These are phyloP conservation scores for Dasysyrphus tricinctus DNA, from an alignment of 2,888 invertebrate species.

Conservation along the genomic window DNA sequence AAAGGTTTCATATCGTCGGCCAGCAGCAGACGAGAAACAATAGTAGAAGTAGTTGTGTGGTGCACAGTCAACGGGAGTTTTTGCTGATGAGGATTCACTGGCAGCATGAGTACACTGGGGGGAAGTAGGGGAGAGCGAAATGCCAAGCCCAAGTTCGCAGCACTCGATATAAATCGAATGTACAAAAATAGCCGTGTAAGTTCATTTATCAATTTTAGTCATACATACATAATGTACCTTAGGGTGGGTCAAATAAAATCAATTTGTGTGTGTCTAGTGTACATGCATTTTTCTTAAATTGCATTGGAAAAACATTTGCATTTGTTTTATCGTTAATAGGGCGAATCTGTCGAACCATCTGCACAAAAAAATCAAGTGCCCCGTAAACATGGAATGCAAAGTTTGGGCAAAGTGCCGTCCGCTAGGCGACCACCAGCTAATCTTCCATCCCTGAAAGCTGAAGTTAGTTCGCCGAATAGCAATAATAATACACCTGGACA, in stretches of 20 bases:
- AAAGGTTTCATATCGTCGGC: constrained; percentile 62
- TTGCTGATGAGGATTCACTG: constrained; percentile 84
- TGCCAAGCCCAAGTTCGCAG: constrained; percentile 96
- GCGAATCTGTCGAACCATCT: constrained; percentile 94
- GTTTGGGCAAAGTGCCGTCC: constrained; percentile 99
- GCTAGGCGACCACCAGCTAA: constrained; percentile 99
- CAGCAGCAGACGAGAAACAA: constrained; percentile 45
- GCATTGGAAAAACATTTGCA: constrained; percentile 11
- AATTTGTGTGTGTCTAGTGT: background rate
- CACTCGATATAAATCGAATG: constrained; percentile 98
- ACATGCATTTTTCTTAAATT: background rate
- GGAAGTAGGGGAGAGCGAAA: constrained; percentile 85
- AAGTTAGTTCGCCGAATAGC: constrained; percentile 85
- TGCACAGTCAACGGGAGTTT: constrained; percentile 82
- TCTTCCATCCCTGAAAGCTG: constrained; percentile 99
- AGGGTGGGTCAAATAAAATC: background rate
- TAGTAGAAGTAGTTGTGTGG: constrained; percentile 74
- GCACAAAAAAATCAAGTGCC: constrained; percentile 94
- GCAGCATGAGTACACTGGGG: constrained; percentile 84
- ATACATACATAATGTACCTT: background rate
- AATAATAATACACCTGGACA: constrained; percentile 79
- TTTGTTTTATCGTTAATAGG: constrained; percentile 84
- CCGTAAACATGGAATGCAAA: constrained; percentile 99
- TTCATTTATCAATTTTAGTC: constrained; percentile 77
- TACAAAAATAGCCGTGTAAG: constrained; percentile 94